A percentile compares a stretch with the other conserved stretches of the same genome.
phyloP scores from a whole-genome alignment of 2,888 invertebrate genomes.

The Sarcophaga rosellei region DNA sequence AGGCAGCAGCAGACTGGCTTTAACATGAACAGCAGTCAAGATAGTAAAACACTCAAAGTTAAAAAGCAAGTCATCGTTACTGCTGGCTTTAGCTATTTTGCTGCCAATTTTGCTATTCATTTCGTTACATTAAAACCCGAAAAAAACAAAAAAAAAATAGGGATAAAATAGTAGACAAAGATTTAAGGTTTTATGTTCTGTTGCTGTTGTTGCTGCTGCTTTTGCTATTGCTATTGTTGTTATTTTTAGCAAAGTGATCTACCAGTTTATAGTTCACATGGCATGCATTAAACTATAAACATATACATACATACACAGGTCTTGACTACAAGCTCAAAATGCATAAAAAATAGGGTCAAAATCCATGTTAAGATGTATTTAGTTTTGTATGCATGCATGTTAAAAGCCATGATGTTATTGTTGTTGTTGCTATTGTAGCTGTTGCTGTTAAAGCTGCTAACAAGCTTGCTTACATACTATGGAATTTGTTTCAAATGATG shows the following conservation, averaged over 20 bases:
- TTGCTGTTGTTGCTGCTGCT: neutral
- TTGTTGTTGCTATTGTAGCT: conserved; percentile 22
- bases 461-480: conserved; percentile 67
- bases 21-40: conserved; percentile 67
- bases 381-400: conserved; percentile 61
- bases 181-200: conserved; percentile 38
- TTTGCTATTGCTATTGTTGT: too few species aligned
- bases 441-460: conserved; percentile 61
- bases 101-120: conserved; percentile 45
- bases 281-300: conserved; percentile 59
- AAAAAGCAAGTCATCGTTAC: conserved; percentile 61
- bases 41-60: conserved; percentile 67
- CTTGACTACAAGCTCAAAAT: conserved; percentile 33
- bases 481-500: conserved; percentile 68
- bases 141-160: conserved; percentile 45
- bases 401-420: conserved; percentile 49
- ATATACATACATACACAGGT: conserved; percentile 29
- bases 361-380: conserved; percentile 65
- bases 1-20: conserved; percentile 48
- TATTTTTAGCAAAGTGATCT: conserved; percentile 59
- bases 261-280: conserved; percentile 67
- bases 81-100: conserved; percentile 12
- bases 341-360: conserved; percentile 63
- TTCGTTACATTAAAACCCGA: conserved; percentile 39
- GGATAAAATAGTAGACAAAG: conserved; percentile 61